Base-by-base conservation (phyloP, 2,113 vertebrate genomes). In the Charina bottae region DNA sequence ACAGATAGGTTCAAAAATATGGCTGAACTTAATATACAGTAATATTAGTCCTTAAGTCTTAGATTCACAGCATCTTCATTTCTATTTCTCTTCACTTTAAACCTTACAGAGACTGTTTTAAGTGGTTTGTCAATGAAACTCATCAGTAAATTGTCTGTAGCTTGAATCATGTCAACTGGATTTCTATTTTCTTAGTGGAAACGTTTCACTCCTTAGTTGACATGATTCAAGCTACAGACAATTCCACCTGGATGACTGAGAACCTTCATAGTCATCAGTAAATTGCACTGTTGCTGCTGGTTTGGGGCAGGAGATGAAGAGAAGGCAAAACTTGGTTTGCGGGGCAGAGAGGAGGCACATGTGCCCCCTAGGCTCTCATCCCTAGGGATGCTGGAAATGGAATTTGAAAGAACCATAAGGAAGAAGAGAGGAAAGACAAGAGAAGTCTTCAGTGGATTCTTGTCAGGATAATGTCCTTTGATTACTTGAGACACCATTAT, bases 391-490 rank as follows among this genome's bases (percentile, higher is more conserved):
- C 21, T 78, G 33, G 17, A 42, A 37, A 78, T 78, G 33, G 33
- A 21, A 78, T 42, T 42, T 53, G 53, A 53, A 95, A 90, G 95
- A 94, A 95, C 92, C 0, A 11, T 19, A 62, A 33, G 23, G 19
- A n/a, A 85, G 64, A 1, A 12, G n/a, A 13, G n/a, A 87, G n/a
- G n/a, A 21, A 37, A 56, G 0, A 1, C 2, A 15, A 23, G 7
- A 13, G 8, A 56, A 23, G 24, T 15, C 84, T 26, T 37, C 49
- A 54, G 0, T 49, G 55, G 10, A 89, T 24, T 26, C 5, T 88
- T 60, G 78, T 92, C 33, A 87, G 91, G 94, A 93, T 92, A 93
- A 94, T 91, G 94, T 93, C 90, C 58, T 87, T 59, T 88, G 94
- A 94, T 93, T 95, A 95, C 55, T 37, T 46, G 42, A 64, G 3